These are phyloP conservation scores for Rafetus swinhoei DNA, from an alignment of 2,113 vertebrate genomes.

Conservation along the genomic window DNA sequence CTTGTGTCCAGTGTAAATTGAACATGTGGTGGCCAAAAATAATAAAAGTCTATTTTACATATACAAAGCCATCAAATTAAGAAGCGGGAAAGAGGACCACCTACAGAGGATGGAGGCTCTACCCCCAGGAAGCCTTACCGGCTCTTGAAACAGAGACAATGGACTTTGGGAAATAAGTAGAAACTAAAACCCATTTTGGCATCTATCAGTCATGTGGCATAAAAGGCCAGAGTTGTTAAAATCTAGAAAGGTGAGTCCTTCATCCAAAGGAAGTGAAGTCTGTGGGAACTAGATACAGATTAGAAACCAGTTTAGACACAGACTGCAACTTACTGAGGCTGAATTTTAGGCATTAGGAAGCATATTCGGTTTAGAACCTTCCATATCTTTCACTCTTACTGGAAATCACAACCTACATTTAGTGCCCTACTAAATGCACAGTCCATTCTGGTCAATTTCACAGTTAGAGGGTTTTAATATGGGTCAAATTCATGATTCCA, in stretches of 20 bases:
- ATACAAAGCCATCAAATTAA: not conserved
- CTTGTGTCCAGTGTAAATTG: not conserved
- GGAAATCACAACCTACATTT: not conserved
- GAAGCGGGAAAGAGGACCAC: not conserved
- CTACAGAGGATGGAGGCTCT: not conserved
- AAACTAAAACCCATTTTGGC: not conserved
- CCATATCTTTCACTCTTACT: not conserved
- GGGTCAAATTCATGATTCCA: no score
- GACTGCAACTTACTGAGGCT: not conserved
- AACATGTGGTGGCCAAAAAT: not conserved
- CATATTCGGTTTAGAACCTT: not conserved
- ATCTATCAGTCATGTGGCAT: not conserved
- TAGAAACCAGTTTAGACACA: not conserved
- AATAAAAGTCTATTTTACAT: not conserved
- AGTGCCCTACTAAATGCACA: no score
- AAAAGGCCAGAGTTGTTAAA: not conserved
- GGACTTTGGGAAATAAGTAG: not conserved
- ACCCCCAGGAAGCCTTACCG: not conserved
- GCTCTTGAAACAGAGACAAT: not conserved
- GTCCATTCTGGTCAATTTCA: no score
- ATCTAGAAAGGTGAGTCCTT: not conserved
- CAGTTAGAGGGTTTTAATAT: no score
- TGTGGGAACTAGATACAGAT: not conserved
- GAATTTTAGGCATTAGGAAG: not conserved
- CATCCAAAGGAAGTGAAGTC: not conserved